Evolutionary conservation across 2,797 vertebrate species (phyloP), one percentile per base, ranked within the genome.

Genomic region (Phyllotis vaccarum): DNA sequence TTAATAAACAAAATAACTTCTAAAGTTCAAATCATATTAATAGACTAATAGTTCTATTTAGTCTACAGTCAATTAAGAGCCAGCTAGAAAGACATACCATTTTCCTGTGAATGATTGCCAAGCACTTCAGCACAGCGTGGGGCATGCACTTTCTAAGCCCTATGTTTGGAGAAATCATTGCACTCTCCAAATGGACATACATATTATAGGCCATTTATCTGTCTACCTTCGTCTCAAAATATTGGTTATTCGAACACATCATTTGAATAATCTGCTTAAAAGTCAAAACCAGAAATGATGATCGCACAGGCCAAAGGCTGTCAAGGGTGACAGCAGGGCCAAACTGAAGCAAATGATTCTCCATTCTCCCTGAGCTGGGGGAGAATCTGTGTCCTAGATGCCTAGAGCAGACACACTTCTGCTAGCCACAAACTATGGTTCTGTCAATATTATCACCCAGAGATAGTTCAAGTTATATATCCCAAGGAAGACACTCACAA

Each of bases 11-110:
- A 90, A 89, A 52, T 85, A 78, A 90, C 76, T 92, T 88, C 79
- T 74, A 43, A 94, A 19, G 16, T 86, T 92, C 37, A 72, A 95
- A 93, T 78, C 75, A 40, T 83, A 54, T 83, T 70, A 58, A 66
- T 54, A 90, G 40, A 93, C 27, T 43, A 74, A 78, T 22, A 83
- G 82, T 34, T 52, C 72, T 17, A 17, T 66, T 64, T 93, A 49
- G 58, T 89, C 66, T 66, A 9, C 19, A 66, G 49, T 80, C 81
- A 93, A 34, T 82, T 86, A 43, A 93, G 86, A 95, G 75, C 56
- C 75, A 97, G n/a, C 66, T 49, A 72, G 74, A 86, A 94, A 93
- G 86, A 81, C 37, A 78, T 8, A 81, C 3, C 70, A 52, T 90
- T 52, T 85, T 74, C 34, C 40, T 89, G 37, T 64, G 66, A 86